These are phyloP conservation scores for Platysternon megacephalum DNA, from an alignment of 2,113 vertebrate species.

Conservation along the genomic window DNA sequence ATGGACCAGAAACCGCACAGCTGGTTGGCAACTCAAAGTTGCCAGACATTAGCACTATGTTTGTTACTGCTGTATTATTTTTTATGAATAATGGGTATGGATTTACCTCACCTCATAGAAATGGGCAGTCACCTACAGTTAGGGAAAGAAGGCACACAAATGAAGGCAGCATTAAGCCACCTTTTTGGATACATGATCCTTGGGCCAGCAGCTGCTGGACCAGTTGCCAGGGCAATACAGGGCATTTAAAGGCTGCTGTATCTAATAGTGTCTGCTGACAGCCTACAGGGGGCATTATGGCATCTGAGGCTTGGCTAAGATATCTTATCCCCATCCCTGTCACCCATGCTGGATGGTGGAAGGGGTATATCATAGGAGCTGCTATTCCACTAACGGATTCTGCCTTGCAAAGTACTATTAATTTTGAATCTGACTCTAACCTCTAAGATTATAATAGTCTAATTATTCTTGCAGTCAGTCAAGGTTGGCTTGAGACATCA, in stretches of 20 bases:
- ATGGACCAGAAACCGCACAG: neutral
- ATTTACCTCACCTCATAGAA: neutral
- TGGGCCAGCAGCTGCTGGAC: neutral
- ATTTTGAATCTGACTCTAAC: neutral
- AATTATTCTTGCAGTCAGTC: constrained; percentile 2
- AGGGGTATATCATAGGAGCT: neutral
- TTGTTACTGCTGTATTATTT: neutral
- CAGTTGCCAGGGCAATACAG: neutral
- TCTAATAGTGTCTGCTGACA: neutral
- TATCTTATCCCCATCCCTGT: neutral
- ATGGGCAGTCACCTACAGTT: neutral
- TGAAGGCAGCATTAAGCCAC: neutral
- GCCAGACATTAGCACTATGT: neutral
- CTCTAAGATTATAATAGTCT: neutral
- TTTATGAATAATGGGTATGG: neutral
- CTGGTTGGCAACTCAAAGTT: constrained; percentile 6
- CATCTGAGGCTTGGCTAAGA: neutral
- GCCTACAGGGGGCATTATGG: neutral
- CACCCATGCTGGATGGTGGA: neutral
- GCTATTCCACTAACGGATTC: neutral
- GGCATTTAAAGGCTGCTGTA: neutral
- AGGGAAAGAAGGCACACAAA: neutral
- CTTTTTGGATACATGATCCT: neutral
- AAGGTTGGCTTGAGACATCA: constrained; percentile 18
- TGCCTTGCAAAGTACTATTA: neutral